Base-by-base conservation (phyloP, 2,888 invertebrate species). In the Itoplectis maculator region DNA sequence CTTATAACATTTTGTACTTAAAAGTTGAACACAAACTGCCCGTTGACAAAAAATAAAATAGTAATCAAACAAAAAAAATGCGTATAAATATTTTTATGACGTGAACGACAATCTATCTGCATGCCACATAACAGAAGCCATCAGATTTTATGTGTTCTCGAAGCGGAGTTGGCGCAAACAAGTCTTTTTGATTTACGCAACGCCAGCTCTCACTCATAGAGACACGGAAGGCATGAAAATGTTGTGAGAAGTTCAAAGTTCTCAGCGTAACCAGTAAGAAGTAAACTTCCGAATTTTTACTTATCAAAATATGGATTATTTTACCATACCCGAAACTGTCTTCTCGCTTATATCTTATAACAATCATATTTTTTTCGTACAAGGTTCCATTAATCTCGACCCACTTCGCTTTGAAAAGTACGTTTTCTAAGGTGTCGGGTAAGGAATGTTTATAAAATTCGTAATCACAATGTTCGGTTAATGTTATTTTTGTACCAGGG, bases 321-420 rank as follows among this genome's bases (percentile, higher is more conserved):
- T 68, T 68, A 15, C 68, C 68, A 20, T 68, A 47, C 13, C 3
- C 35, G n/a, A 47, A 47, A 15, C 51, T 68, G 18, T 68, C 29
- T 37, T 40, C 40, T 37, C 11, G 35, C 15, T 40, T 49, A 18
- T 47, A 6, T 47, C 15, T n/a, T 15, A 68, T n/a, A n/a, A n/a
- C 49, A 68, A 68, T 68, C 47, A 68, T 68, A 49, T 68, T 68
- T 68, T 68, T 68, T 15, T 51, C 47, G 18, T 68, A 68, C 49
- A 68, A 47, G 8, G 68, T 49, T 18, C 68, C 68, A 68, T 45
- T 68, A 35, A 68, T 68, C 49, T 68, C 37, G 15, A 68, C 49
- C 68, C 68, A 47, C 9, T 47, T 68, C 23, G 68, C 0, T 68
- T 68, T 49, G 47, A 47, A 68, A 8, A 61, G 0, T 18, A 61